phyloP scores from a whole-genome alignment of 2,113 vertebrate species.

The Illadopsis cleaveri region DNA sequence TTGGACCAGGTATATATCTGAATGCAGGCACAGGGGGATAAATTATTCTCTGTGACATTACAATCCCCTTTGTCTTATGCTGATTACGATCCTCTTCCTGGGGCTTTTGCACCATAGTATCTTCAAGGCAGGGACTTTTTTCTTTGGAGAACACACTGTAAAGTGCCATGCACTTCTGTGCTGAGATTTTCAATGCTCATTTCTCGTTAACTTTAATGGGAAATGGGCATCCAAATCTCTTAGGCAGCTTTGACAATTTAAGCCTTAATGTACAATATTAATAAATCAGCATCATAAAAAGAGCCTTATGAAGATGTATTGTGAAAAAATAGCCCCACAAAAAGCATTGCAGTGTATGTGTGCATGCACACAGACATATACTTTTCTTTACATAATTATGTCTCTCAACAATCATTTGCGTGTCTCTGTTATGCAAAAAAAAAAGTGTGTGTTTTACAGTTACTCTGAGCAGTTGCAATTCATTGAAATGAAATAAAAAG shows the following conservation, averaged over 20 bases:
- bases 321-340: neutral
- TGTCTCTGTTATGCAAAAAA: constrained; percentile 58
- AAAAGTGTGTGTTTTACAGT: neutral
- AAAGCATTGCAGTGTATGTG: neutral
- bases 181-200: constrained; percentile 65
- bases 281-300: constrained; percentile 64
- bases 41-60: neutral
- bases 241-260: constrained; percentile 66
- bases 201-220: constrained; percentile 71
- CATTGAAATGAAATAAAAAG: constrained; percentile 64
- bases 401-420: constrained; percentile 54
- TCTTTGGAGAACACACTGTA: constrained; percentile 29
- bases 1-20: neutral
- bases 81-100: neutral
- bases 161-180: constrained; percentile 1
- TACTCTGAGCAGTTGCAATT: constrained; percentile 55
- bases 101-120: neutral
- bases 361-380: neutral
- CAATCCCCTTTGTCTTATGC: neutral
- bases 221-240: constrained; percentile 67
- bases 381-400: constrained; percentile 29
- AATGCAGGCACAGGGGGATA: neutral
- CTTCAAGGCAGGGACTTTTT: constrained; percentile 38
- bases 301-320: constrained; percentile 49
- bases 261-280: constrained; percentile 67